Evolutionary conservation across 2,888 invertebrate species (phyloP).

Genomic region (Argyresthia albistria): DNA sequence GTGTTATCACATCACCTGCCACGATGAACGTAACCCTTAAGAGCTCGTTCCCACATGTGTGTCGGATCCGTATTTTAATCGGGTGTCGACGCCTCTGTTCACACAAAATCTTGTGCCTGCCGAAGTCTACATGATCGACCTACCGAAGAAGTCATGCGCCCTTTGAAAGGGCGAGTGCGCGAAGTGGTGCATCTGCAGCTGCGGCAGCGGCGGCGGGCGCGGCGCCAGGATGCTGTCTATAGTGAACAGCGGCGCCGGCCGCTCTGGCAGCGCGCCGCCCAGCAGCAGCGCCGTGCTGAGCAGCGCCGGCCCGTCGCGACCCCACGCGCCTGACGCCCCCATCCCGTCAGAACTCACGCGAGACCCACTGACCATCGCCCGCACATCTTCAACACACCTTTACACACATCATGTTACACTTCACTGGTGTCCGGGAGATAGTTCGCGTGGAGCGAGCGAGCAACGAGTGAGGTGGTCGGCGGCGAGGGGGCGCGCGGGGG

Average conservation of each 20-base stretch:
- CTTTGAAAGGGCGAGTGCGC: slow-evolving; percentile 77
- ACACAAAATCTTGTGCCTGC: no score
- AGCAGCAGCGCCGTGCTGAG: slow-evolving; percentile 66
- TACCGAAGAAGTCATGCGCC: slow-evolving; percentile 87
- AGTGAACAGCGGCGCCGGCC: slow-evolving; percentile 78
- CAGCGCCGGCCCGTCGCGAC: slow-evolving; percentile 60
- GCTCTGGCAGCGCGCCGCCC: slow-evolving; percentile 58
- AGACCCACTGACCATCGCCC: slow-evolving; percentile 20
- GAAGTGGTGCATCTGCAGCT: slow-evolving; percentile 73
- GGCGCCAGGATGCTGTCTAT: slow-evolving; percentile 91
- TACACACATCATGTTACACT: neutral
- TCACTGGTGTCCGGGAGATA: neutral
- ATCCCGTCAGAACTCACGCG: slow-evolving; percentile 1
- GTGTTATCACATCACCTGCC: no score
- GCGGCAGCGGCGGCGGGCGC: slow-evolving; percentile 73
- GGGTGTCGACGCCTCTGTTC: no score
- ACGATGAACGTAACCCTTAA: no score
- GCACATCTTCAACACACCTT: slow-evolving; percentile 18
- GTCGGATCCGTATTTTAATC: no score
- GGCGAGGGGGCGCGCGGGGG: slow-evolving; percentile 12
- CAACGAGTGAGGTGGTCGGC: slow-evolving; percentile 15
- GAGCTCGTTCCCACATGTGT: no score
- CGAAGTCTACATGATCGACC: slow-evolving; percentile 29
- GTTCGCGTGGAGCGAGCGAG: neutral
- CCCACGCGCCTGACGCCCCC: slow-evolving; percentile 23